Percentiles rank a stretch among this genome's conserved stretches.
Evolutionary conservation across 2,113 vertebrate species (phyloP).

Genomic region (Sphyrna mokarran): DNA sequence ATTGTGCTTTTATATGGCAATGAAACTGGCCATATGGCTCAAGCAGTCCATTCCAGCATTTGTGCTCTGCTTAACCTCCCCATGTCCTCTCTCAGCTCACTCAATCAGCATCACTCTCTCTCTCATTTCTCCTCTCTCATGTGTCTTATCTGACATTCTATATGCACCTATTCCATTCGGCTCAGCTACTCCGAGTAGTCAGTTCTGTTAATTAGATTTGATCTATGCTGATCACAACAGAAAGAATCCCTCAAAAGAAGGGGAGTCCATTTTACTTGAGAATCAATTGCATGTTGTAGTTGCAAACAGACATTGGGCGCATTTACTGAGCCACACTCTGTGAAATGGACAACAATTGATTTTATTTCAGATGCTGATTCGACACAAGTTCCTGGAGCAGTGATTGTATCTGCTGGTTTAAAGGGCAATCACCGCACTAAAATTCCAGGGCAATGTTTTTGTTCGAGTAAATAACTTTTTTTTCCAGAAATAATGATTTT

Average conservation of each 20-base stretch:
- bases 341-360: conserved; percentile 27
- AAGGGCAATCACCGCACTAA: not conserved
- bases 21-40: too few species aligned
- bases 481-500: not conserved
- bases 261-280: not conserved
- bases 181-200: not conserved
- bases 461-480: not conserved
- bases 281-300: conserved; percentile 5
- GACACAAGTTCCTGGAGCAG: not conserved
- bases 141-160: not conserved
- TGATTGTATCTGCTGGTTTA: conserved; percentile 6
- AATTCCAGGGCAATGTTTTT: not conserved
- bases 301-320: not conserved
- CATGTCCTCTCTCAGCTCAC: not conserved
- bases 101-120: not conserved
- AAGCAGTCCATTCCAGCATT: not conserved
- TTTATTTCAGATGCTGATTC: not conserved
- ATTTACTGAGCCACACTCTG: not conserved
- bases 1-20: not conserved
- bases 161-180: too few species aligned
- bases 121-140: not conserved
- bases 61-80: too few species aligned
- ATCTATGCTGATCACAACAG: not conserved
- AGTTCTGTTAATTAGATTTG: not conserved
- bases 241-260: not conserved